These are phyloP conservation scores for Linnaemya tessellans DNA, from an alignment of 2,888 invertebrate species.

Conservation along the genomic window DNA sequence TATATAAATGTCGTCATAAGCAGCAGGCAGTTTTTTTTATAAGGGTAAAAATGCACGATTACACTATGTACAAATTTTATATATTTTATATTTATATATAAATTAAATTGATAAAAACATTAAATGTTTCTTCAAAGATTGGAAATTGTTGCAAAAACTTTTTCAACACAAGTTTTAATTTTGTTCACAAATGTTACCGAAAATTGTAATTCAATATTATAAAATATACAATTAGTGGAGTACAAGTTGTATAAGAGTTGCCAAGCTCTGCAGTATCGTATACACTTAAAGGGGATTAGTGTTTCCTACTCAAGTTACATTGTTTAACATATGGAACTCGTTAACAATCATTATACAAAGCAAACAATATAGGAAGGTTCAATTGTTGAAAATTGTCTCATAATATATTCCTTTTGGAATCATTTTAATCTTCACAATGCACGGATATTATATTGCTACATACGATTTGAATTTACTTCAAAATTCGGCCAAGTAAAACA, in stretches of 20 bases:
- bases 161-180: conserved; percentile 32
- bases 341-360: too few species aligned
- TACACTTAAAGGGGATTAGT: background rate
- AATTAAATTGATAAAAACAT: background rate
- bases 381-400: too few species aligned
- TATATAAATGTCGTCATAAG: conserved; percentile 60
- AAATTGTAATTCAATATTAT: conserved; percentile 55
- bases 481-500: too few species aligned
- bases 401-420: too few species aligned
- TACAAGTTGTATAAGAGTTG: conserved; percentile 55
- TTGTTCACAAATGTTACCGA: conserved; percentile 52
- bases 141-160: conserved; percentile 29
- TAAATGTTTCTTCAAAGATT: conserved; percentile 17
- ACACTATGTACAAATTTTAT: conserved; percentile 23
- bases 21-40: conserved; percentile 59
- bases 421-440: too few species aligned
- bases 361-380: too few species aligned
- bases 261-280: background rate
- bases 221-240: conserved; percentile 61
- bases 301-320: background rate
- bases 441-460: too few species aligned
- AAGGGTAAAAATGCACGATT: conserved; percentile 36
- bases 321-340: too few species aligned
- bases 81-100: conserved; percentile 15
- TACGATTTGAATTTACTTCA: too few species aligned